Base-by-base conservation (phyloP, 1,140 invertebrate genomes). In the Medauroidea extradentata region DNA sequence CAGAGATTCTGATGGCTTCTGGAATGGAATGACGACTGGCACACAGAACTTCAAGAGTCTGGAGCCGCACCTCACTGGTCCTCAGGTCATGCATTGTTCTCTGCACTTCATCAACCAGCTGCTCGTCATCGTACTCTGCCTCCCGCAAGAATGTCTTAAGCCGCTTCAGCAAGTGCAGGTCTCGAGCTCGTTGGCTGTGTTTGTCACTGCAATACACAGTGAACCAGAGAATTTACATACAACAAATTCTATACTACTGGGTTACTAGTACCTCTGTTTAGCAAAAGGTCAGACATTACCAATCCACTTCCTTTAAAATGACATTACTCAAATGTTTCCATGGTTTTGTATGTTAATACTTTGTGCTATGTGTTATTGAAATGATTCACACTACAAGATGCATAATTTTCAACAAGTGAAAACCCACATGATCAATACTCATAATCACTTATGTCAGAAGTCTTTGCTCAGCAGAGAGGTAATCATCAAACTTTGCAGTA, bases 131-230 rank as follows among this genome's bases (percentile, higher is more conserved):
- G 52, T 74, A 75, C 53, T 82, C 78, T 52, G 81, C 80, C 42
- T 78, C 73, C 62, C 85, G 83, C 8, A 91, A 71, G 62, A 84
- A 77, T 38, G 81, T 82, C 65, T 87, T 85, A n/a, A 93, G 69
- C 65, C 90, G 87, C 67, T 90, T 88, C 48, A 95, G 78, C 39
- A 94, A 75, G 76, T 96, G 91, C 42, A 95, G 81, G 73, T 96
- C 94, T 65, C 90, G 82, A 1, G 92, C 88, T 65, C 88, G 83
- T 67, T 89, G 87, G 60, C 89, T 93, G 73, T 91, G 92, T 73
- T 90, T 90, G 64, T 89, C 92, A 69, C 87, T 83, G 60, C 57
- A 70, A 55, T 68, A 63, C 23, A 57, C 61, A 65, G 51, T 38
- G 61, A 11, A 53, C 27, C 34, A 54, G 25, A 16, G 25, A 51